Evolutionary conservation across 2,113 vertebrate species (phyloP), one percentile per base, ranked within the genome.

Genomic region (Paratilapia polleni): DNA sequence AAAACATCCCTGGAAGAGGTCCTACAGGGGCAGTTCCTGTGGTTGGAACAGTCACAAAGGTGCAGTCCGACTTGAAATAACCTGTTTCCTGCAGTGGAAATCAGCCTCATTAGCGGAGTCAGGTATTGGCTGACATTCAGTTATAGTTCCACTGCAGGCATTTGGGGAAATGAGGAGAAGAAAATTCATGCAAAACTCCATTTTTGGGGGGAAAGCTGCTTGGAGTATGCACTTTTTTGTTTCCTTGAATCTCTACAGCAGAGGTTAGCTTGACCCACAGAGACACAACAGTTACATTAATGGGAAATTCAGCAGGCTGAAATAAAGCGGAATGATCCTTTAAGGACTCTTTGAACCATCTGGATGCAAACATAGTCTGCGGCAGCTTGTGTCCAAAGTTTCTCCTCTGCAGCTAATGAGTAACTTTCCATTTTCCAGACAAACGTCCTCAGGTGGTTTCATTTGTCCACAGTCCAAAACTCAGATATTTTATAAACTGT

Each of bases 1-100:
- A 70, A 70, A 70, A 70, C 66, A 70, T 70, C 66, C 47, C 68
- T 73, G 68, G 68, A 73, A 14, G 68, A 73, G 68, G 68, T 73
- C 68, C 68, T 73, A 1, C 19, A 9, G 47, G 66, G 68, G 68
- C 68, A 73, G 26, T 73, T 73, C 68, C 68, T 73, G 68, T 73
- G 68, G 47, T 52, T 73, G 66, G 47, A 73, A 34, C 47, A 73
- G 47, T 5, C 47, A 73, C 68, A 73, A 34, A 73, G 68, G 68
- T 54, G 68, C 68, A 73, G 43, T 73, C 11, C 49, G 43, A 73
- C 43, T 73, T 31, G 68, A 73, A 73, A 73, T 54, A 54, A 54
- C 43, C 68, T n/a, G 68, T 52, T 73, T 73, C 68, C 68, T 73
- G 68, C 68, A 0, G 26, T 73, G 68, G 68, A 73, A 73, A 73